Evolutionary conservation across 1,140 invertebrate species (phyloP), one percentile per base, ranked within the genome.

Genomic region (Brachionus paranguensis): DNA sequence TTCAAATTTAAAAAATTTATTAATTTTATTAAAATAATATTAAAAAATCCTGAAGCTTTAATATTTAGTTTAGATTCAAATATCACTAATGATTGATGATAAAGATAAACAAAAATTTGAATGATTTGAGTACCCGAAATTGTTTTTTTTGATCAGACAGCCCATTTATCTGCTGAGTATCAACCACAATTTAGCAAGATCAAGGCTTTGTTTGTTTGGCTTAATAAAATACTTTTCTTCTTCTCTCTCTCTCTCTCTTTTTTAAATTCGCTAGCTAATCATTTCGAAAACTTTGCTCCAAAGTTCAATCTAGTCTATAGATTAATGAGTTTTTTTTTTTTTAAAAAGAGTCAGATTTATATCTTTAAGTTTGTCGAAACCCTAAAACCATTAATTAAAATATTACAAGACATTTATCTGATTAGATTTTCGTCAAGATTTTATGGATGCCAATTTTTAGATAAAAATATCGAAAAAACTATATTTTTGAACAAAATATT

Each of bases 361-460:
- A 41, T 68, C 65, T 33, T 33, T 8, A 43, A 17, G n/a, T 72
- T 72, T 45, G 33, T 72, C 68, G 41, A 72, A 43, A 72, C 12
- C 68, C 68, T 17, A 20, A n/a, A 72, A 72, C 68, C 37, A 72
- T 43, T 41, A 72, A 72, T 41, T 72, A 72, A 72, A 72, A 20
- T 43, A 72, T 72, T 72, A 7, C 37, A 43, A 72, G 6, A 72
- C 17, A 72, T 20, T 68, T 72, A 72, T 72, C 68, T 41, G 68
- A 72, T 72, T 72, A 72, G 68, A 72, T 72, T 72, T 72, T 41
- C 37, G 68, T 72, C 37, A 72, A 72, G 68, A 72, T 72, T 72
- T 41, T 72, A 72, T 72, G 68, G 68, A 45, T 72, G 68, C 41
- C 33, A 72, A 47, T 41, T 24, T 72, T 72, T 43, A 72, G 68